These are phyloP conservation scores for Pygathrix nemaeus DNA, from an alignment of 2,113 vertebrate species.

Conservation along the genomic window DNA sequence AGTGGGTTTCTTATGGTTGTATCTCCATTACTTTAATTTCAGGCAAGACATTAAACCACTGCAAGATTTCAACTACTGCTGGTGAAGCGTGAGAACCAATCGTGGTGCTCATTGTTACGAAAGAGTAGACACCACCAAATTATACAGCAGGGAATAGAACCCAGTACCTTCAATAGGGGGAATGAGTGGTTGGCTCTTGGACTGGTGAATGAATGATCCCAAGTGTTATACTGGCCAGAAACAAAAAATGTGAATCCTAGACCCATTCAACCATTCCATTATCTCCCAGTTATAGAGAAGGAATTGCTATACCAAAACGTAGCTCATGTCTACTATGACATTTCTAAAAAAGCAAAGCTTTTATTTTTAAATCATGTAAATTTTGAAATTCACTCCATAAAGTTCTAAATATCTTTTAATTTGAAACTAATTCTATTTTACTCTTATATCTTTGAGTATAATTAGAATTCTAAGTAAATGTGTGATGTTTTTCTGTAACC, in stretches of 20 bases:
- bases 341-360: neutral
- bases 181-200: neutral
- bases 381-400: neutral
- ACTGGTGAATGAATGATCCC: neutral
- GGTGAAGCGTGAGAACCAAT: neutral
- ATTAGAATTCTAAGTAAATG: neutral
- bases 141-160: rapidly evolving
- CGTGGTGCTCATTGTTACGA: neutral
- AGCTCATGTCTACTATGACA: neutral
- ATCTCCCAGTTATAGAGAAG: neutral
- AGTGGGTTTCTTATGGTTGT: slow-evolving; percentile 15
- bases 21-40: slow-evolving; percentile 62
- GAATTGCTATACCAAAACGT: neutral
- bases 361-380: neutral
- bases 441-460: neutral
- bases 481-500: neutral
- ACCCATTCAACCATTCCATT: neutral
- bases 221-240: neutral
- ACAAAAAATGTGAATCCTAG: neutral
- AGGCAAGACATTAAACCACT: neutral
- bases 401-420: neutral
- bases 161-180: neutral
- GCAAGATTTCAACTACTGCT: neutral
- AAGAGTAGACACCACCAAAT: neutral
- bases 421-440: neutral